A percentile compares a stretch with the other conserved stretches of the same genome.
These are phyloP conservation scores for Xylota sylvarum DNA, from an alignment of 2,888 invertebrate species.

Conservation along the genomic window DNA sequence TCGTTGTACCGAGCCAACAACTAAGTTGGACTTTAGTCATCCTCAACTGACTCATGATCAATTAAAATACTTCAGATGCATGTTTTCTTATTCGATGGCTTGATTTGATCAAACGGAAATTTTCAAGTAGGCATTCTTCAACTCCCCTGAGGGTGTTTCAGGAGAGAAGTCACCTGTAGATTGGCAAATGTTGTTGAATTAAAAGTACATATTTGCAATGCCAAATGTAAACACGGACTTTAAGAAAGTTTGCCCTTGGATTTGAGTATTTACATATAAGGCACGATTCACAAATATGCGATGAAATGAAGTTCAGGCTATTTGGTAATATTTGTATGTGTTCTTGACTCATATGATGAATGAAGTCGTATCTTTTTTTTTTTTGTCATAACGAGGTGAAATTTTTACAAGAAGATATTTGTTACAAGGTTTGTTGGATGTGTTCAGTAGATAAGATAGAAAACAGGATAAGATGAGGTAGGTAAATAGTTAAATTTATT, in stretches of 20 bases:
- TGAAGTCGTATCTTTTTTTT: not conserved
- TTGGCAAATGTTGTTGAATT: not conserved
- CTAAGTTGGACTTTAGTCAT: constrained; percentile 8
- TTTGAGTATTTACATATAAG: not conserved
- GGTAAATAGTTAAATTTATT: no score
- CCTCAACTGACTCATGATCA: constrained; percentile 17
- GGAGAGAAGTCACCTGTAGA: not conserved
- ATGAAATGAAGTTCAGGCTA: not conserved
- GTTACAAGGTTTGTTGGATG: not conserved
- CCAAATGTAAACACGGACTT: not conserved
- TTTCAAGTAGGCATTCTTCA: not conserved
- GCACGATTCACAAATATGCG: not conserved
- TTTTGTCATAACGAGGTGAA: no score
- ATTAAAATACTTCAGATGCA: constrained; percentile 1
- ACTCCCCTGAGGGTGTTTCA: not conserved
- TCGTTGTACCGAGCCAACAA: not conserved
- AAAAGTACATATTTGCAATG: not conserved
- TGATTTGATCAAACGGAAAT: not conserved
- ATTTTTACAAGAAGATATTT: not conserved
- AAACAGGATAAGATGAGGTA: no score
- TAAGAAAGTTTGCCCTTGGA: not conserved
- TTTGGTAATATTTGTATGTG: not conserved
- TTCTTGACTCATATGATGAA: not conserved
- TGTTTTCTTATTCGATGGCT: not conserved
- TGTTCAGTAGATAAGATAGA: not conserved